Conservation (phyloP, 2,888 invertebrate species). For the Urechis unicinctus region DNA sequence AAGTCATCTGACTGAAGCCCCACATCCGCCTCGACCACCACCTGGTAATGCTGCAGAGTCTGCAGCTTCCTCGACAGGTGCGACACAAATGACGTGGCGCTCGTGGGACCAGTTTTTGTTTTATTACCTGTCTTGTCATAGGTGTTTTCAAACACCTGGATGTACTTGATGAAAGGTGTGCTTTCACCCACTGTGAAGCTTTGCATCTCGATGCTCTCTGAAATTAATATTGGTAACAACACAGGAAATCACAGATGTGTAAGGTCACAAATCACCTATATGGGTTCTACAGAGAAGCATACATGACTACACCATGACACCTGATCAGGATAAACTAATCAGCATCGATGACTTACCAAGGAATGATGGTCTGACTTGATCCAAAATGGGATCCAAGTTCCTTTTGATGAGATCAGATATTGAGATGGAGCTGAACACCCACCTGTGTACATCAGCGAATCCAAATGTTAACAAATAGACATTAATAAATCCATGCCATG, state of each 20-base stretch:
- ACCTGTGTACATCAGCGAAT: slow-evolving; percentile 33
- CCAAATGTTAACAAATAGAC: not conserved
- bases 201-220: slow-evolving; percentile 52
- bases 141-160: slow-evolving; percentile 48
- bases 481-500: not conserved
- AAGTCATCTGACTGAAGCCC: slow-evolving; percentile 55
- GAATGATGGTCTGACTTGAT: slow-evolving; percentile 54
- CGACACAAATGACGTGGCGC: slow-evolving; percentile 35
- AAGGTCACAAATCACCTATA: too few relatives aligned
- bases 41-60: slow-evolving; percentile 46
- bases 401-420: slow-evolving; percentile 54
- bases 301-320: too few relatives aligned
- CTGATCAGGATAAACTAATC: not conserved
- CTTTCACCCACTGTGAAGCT: slow-evolving; percentile 53
- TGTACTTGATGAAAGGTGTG: slow-evolving; percentile 47
- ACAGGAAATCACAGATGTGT: not conserved
- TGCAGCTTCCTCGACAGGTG: slow-evolving; percentile 42
- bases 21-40: slow-evolving; percentile 54
- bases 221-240: not conserved
- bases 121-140: slow-evolving; percentile 37
- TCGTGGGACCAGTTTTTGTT: slow-evolving; percentile 32
- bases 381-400: slow-evolving; percentile 53
- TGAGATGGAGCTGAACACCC: slow-evolving; percentile 49
- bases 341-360: slow-evolving; percentile 48
- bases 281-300: too few relatives aligned